Conservation (phyloP, 2,888 invertebrate species). For the Eristalis intricaria region DNA sequence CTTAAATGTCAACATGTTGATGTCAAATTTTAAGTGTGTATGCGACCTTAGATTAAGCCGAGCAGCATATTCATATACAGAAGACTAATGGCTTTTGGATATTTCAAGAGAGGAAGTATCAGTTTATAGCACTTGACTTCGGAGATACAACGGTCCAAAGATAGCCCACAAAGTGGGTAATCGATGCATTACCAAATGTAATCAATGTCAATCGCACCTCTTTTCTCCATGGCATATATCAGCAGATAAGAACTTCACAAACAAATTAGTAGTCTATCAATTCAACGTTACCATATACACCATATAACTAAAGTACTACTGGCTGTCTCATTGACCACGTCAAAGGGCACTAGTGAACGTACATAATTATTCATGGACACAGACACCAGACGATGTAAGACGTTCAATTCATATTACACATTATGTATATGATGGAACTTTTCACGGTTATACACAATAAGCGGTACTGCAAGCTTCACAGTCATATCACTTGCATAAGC, state of each 20-base stretch:
- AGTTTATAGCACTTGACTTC: background rate
- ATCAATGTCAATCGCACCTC: conserved; percentile 16
- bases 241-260: conserved; percentile 23
- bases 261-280: conserved; percentile 24
- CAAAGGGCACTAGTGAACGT: conserved; percentile 20
- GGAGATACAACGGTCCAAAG: background rate
- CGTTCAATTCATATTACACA: conserved; percentile 7
- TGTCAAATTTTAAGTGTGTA: background rate
- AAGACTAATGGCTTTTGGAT: background rate
- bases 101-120: background rate
- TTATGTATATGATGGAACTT: conserved; percentile 31
- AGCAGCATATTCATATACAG: background rate
- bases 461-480: conserved; percentile 20
- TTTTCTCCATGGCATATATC: background rate
- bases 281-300: background rate
- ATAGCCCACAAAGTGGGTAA: background rate
- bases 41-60: background rate
- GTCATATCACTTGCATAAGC: conserved; percentile 22
- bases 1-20: background rate
- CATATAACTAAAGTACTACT: background rate
- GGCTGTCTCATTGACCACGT: conserved; percentile 12
- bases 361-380: conserved; percentile 21
- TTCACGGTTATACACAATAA: conserved; percentile 25
- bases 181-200: background rate
- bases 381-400: conserved; percentile 13